Percentiles rank a stretch among this genome's conserved stretches.
Conservation (phyloP, 2,888 invertebrate genomes). For the Creontiades dilutus region DNA sequence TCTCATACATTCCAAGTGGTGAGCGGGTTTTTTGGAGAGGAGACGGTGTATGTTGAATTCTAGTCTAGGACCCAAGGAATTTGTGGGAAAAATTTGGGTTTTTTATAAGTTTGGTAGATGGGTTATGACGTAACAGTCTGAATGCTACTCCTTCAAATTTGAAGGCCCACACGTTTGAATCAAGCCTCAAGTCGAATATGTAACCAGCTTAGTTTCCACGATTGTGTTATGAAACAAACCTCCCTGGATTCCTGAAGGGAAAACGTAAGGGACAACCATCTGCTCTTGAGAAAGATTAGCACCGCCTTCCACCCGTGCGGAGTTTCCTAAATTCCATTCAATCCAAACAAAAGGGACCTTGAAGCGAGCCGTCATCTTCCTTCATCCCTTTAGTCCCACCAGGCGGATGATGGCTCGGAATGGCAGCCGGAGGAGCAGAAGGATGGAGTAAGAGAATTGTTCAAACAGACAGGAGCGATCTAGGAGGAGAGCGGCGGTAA, state of each 20-base stretch:
- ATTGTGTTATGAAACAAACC: neutral
- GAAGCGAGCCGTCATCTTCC: slow-evolving; percentile 10
- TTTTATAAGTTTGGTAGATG: too few relatives aligned
- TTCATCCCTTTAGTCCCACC: neutral
- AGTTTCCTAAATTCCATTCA: slow-evolving; percentile 32
- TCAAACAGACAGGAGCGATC: slow-evolving; percentile 15
- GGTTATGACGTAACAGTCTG: too few relatives aligned
- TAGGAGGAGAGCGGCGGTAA: neutral
- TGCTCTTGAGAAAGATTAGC: slow-evolving; percentile 23
- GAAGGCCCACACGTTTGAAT: too few relatives aligned
- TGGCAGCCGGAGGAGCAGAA: neutral
- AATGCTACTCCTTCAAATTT: too few relatives aligned
- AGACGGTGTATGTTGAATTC: too few relatives aligned
- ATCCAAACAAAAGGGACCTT: slow-evolving; percentile 4
- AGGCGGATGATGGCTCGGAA: slow-evolving; percentile 4
- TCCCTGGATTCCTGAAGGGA: neutral
- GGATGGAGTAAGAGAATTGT: slow-evolving; percentile 27
- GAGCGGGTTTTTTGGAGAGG: too few relatives aligned
- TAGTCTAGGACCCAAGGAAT: too few relatives aligned
- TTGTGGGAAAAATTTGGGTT: too few relatives aligned
- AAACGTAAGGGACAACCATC: neutral
- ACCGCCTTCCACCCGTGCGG: neutral
- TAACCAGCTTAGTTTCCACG: too few relatives aligned
- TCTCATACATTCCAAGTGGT: too few relatives aligned
- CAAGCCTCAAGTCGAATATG: too few relatives aligned